Evolutionary conservation across 2,113 vertebrate genomes (phyloP).

Genomic region (Vidua chalybeata): DNA sequence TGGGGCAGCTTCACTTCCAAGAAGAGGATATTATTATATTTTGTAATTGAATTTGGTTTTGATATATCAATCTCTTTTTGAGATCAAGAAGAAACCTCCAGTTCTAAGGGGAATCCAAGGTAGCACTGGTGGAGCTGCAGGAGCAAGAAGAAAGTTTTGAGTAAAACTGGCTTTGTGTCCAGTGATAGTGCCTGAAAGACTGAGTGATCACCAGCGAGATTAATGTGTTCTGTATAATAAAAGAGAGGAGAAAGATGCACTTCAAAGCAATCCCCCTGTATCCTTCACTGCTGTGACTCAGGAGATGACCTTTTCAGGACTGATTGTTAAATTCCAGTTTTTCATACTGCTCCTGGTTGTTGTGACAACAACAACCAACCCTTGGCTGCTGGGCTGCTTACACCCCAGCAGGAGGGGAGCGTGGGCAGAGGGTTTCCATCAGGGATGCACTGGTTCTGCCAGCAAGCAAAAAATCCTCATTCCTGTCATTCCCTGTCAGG

Average conservation of each 20-base stretch:
- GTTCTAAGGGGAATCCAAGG: slow-evolving; percentile 69
- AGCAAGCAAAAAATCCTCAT: background rate
- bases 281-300: background rate
- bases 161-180: background rate
- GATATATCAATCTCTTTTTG: slow-evolving; percentile 70
- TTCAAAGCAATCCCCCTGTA: background rate
- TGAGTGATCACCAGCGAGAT: background rate
- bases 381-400: background rate
- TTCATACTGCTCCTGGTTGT: background rate
- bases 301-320: background rate
- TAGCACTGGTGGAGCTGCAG: slow-evolving; percentile 51
- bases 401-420: background rate
- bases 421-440: background rate
- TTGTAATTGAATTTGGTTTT: slow-evolving; percentile 61
- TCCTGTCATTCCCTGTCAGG: background rate
- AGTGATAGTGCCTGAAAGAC: slow-evolving; percentile 49
- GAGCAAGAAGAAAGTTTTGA: background rate
- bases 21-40: slow-evolving; percentile 68
- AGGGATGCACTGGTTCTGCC: background rate
- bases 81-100: slow-evolving; percentile 68
- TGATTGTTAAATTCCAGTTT: background rate
- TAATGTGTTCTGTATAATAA: background rate
- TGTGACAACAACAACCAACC: background rate
- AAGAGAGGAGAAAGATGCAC: background rate
- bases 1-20: slow-evolving; percentile 66